phyloP scores from a whole-genome alignment of 2,113 vertebrate species.

The Sinocyclocheilus anophthalmus region DNA sequence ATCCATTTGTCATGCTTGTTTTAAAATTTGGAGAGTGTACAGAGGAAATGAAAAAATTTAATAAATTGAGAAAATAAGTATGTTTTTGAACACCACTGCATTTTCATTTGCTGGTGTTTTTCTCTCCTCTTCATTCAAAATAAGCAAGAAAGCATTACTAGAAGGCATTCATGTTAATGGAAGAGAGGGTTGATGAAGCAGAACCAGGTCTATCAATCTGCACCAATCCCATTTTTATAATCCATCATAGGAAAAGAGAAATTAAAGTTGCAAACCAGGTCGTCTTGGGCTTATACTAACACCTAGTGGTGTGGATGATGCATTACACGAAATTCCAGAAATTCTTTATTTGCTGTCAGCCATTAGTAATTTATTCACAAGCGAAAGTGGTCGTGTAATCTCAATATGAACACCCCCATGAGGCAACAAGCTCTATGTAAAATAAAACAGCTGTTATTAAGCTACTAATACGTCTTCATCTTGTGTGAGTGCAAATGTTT shows the following conservation, averaged over 20 bases:
- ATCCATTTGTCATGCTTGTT: neutral
- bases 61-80: neutral
- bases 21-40: neutral
- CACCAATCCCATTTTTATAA: constrained; percentile 1
- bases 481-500: neutral
- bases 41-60: neutral
- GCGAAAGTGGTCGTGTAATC: neutral
- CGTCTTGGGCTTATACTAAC: neutral
- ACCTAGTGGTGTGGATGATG: neutral
- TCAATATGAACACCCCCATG: neutral
- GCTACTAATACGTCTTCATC: neutral
- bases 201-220: constrained; percentile 5
- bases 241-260: neutral
- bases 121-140: neutral
- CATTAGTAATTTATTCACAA: neutral
- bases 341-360: neutral
- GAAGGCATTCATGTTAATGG: constrained; percentile 7
- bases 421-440: neutral
- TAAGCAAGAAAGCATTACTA: constrained; percentile 8
- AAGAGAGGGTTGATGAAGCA: neutral
- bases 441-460: neutral
- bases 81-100: neutral
- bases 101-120: neutral
- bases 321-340: neutral
- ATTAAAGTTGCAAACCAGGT: neutral